Evolutionary conservation across 2,888 invertebrate genomes (phyloP).

Genomic region (Tryphoninae sp.): DNA sequence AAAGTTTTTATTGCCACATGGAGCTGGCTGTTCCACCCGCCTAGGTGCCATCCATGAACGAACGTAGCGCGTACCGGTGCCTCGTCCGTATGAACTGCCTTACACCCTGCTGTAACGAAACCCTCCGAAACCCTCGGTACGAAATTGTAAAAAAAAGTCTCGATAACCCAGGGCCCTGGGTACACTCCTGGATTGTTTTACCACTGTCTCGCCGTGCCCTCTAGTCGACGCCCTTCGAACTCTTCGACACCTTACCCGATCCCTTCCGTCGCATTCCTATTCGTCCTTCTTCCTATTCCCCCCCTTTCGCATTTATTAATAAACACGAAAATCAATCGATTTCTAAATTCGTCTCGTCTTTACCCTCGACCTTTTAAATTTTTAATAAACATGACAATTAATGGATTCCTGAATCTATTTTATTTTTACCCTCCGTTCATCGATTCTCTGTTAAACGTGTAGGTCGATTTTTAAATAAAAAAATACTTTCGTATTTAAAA

Average conservation of each 20-base stretch:
- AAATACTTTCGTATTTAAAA: no score
- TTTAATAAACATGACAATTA: no score
- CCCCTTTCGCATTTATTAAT: not conserved
- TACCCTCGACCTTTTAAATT: no score
- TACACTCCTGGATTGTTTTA: constrained; percentile 68
- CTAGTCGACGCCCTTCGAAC: constrained; percentile 74
- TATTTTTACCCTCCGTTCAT: no score
- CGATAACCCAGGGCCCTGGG: constrained; percentile 65
- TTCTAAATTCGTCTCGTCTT: no score
- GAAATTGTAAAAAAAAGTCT: constrained; percentile 71
- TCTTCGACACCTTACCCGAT: constrained; percentile 33
- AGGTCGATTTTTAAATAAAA: no score
- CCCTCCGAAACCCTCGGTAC: no score
- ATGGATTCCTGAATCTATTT: no score
- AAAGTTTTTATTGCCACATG: constrained; percentile 76
- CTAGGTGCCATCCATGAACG: constrained; percentile 63
- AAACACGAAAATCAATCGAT: no score
- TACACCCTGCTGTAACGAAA: constrained; percentile 53
- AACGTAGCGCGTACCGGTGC: constrained; percentile 50
- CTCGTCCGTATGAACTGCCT: constrained; percentile 66
- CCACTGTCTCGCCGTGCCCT: constrained; percentile 70
- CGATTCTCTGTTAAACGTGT: no score
- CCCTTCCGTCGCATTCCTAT: constrained; percentile 47
- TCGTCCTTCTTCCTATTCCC: not conserved
- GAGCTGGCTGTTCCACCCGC: constrained; percentile 76